These are phyloP conservation scores for Onthophagus sagittarius DNA, from an alignment of 2,888 invertebrate genomes.

Conservation along the genomic window DNA sequence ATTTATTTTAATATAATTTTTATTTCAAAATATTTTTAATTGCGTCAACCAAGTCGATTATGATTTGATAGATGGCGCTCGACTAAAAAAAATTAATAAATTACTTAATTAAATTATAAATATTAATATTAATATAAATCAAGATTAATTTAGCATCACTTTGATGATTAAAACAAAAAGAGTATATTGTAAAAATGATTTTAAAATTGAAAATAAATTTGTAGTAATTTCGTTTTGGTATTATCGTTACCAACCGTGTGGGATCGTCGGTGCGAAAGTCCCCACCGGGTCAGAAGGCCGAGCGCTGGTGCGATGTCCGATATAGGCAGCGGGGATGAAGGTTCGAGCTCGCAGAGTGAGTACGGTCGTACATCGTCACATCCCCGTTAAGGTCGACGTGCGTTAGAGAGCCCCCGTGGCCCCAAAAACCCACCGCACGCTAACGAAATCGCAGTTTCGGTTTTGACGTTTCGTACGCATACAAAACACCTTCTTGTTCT, in stretches of 20 bases:
- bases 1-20: too few relatives aligned
- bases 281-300: conserved; percentile 45
- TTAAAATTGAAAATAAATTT: too few relatives aligned
- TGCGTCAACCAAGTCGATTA: too few relatives aligned
- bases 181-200: too few relatives aligned
- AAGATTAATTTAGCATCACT: too few relatives aligned
- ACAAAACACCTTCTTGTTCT: not conserved
- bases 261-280: conserved; percentile 17
- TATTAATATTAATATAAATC: too few relatives aligned
- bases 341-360: conserved; percentile 76
- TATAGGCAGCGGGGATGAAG: conserved; percentile 77
- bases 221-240: conserved; percentile 17
- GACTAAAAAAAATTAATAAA: too few relatives aligned
- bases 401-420: conserved; percentile 16
- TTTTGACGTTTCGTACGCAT: conserved; percentile 28
- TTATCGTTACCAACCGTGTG: conserved; percentile 15
- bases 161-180: too few relatives aligned
- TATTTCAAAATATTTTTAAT: too few relatives aligned
- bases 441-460: conserved; percentile 15
- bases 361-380: conserved; percentile 35
- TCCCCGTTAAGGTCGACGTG: conserved; percentile 2
- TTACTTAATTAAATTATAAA: too few relatives aligned
- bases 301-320: conserved; percentile 64
- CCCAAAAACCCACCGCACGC: conserved; percentile 18
- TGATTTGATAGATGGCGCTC: too few relatives aligned